Base-by-base conservation (phyloP, 2,797 vertebrate genomes). In the Phalloptychus januarius region DNA sequence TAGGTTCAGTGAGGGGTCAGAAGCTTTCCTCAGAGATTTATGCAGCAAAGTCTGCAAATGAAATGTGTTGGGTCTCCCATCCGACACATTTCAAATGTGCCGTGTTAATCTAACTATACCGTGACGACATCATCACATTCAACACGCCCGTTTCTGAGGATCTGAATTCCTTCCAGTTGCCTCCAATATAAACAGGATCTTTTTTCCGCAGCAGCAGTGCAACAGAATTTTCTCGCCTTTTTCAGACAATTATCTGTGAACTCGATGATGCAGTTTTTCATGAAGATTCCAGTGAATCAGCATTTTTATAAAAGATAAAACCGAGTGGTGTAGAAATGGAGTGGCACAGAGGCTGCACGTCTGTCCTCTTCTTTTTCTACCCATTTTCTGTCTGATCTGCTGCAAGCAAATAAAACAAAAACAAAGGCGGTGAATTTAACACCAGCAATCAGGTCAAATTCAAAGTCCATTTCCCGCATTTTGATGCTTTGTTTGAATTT, bases 41-140 rank as follows among this genome's bases (percentile, higher is more conserved):
- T 54, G 33, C 33, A 40, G 36, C 8, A 50, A 20, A 23, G 8
- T 31, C 15, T 23, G 18, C 81, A 91, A 84, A 90, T 91, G 92
- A 91, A 86, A 90, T 90, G 93, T 91, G 79, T 92, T 71, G 54
- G 90, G 83, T 91, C 78, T 92, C 78, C 63, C 31, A 3, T 89
- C 91, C 81, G 88, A 79, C 67, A 79, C 77, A 82, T 86, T 65
- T 38, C 8, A 65, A 65, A 65, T 1, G 20, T 10, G 18, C 63
- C 23, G 18, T 38, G 33, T 16, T 23, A 31, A 38, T 65, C 63
- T 11, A 4, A 38, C 23, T 23, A 11, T 3, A 12, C 23, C 38
- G 65, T 13, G 8, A 69, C 6, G 25, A n/a, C 1, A 36, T 61
- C 31, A 12, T 69, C 65, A 13, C 4, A 11, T 67, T 67, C 63